Evolutionary conservation across 35 echinoderm and acorn worm genomes (phyloP).

Genomic region (Apostichopus californicus): DNA sequence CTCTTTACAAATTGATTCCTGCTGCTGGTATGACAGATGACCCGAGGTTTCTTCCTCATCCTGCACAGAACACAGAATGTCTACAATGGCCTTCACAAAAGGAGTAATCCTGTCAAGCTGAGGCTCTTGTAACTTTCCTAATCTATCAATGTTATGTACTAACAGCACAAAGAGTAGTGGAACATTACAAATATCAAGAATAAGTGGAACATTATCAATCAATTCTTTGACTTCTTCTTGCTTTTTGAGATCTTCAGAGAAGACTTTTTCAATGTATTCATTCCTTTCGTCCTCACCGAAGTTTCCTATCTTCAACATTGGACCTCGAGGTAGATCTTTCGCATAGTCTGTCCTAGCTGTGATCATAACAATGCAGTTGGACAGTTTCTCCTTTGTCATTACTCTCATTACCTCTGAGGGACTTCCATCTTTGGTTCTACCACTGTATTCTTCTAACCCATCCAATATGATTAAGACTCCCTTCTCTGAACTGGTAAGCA

Average conservation of each 20-base stretch:
- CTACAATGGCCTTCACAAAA: neutral
- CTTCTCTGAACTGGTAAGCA: neutral
- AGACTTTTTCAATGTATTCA: constrained; percentile 1
- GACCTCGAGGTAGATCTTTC: neutral
- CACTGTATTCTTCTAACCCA: constrained; percentile 17
- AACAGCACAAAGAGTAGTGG: neutral
- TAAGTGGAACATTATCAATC: neutral
- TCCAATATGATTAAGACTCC: neutral
- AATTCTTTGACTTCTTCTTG: neutral
- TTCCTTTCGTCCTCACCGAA: constrained; percentile 13
- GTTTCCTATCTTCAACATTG: neutral
- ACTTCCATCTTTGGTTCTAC: neutral
- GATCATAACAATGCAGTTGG: neutral
- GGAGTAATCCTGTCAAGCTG: neutral
- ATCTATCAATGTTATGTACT: neutral
- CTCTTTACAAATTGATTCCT: no score
- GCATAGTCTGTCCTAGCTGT: constrained; percentile 1
- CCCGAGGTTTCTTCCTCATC: neutral
- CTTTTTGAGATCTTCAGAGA: neutral
- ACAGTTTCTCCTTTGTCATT: neutral
- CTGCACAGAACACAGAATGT: neutral
- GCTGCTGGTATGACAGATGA: no score
- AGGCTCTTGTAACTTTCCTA: neutral
- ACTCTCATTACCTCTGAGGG: constrained; percentile 10
- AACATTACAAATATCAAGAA: neutral